Conservation (phyloP, 2,888 invertebrate genomes). For the Lithophane semibrunnea region DNA sequence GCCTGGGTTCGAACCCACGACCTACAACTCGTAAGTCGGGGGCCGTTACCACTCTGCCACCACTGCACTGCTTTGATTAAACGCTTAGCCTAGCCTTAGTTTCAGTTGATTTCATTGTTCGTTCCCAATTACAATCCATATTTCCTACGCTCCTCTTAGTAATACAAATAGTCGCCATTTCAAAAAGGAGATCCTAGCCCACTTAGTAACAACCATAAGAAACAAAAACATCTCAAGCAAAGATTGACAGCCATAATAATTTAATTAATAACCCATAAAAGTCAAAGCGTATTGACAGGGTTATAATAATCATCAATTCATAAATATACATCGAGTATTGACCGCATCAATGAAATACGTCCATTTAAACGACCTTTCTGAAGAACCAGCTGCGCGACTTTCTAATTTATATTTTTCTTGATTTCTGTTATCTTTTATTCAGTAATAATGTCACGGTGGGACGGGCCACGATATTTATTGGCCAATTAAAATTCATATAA, state of each 20-base stretch:
- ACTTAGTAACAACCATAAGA: constrained; percentile 9
- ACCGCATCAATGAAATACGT: constrained; percentile 43
- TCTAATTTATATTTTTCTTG: constrained; percentile 58
- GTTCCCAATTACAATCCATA: constrained; percentile 12
- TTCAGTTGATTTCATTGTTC: constrained; percentile 5
- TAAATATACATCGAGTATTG: constrained; percentile 37
- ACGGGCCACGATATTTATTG: constrained; percentile 43
- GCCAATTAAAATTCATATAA: constrained; percentile 41
- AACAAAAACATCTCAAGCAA: constrained; percentile 25
- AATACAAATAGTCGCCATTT: constrained; percentile 8
- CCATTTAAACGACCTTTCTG: constrained; percentile 31
- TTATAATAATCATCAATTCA: constrained; percentile 49
- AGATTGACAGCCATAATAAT: constrained; percentile 45
- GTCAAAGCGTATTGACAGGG: constrained; percentile 42
- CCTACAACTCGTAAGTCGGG: too few species aligned
- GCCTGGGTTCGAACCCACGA: too few species aligned
- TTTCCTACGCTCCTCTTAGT: constrained; percentile 20
- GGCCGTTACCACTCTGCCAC: too few species aligned
- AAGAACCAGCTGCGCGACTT: constrained; percentile 35
- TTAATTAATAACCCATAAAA: constrained; percentile 45
- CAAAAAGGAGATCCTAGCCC: neutral
- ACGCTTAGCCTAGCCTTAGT: constrained; percentile 23
- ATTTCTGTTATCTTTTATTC: constrained; percentile 45
- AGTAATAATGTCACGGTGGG: constrained; percentile 40
- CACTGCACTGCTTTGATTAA: constrained; percentile 16